phyloP scores from a whole-genome alignment of 2,113 vertebrate species.

The Sarotherodon lohbergeri region DNA sequence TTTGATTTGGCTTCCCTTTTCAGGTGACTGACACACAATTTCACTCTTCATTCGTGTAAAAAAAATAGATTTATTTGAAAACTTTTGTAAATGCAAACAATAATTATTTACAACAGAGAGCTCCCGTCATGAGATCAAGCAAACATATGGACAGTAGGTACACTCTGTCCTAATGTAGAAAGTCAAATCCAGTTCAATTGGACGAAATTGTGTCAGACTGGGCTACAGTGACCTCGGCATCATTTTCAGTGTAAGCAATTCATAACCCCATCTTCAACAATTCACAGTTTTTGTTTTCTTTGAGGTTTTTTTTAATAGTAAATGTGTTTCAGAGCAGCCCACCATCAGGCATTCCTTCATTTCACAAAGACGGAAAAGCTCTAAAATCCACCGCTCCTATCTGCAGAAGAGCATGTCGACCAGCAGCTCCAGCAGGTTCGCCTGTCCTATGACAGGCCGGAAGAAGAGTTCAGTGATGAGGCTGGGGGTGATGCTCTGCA shows the following conservation, averaged over 20 bases:
- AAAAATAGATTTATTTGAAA: conserved; percentile 73
- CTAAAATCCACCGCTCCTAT: conserved; percentile 3
- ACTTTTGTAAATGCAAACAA: conserved; percentile 3
- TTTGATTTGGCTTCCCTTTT: background rate
- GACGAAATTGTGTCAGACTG: background rate
- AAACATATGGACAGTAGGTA: background rate
- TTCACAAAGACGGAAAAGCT: background rate
- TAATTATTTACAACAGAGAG: conserved; percentile 34
- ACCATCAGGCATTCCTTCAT: background rate
- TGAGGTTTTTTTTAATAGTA: background rate
- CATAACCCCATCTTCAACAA: background rate
- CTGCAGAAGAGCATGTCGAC: conserved; percentile 80
- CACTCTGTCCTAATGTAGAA: background rate
- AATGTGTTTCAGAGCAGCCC: background rate
- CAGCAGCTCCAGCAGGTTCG: conserved; percentile 79
- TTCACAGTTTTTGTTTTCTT: background rate
- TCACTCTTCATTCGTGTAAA: conserved; percentile 4
- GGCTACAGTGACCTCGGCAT: conserved; percentile 29
- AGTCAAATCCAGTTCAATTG: background rate
- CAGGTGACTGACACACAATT: background rate
- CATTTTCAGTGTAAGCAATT: background rate
- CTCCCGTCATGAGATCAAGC: background rate
- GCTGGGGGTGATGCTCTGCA: conserved; percentile 77
- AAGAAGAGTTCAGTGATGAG: conserved; percentile 88
- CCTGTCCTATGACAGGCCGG: conserved; percentile 80